Conservation (phyloP, 1,140 invertebrate genomes). For the Bombus turneri region DNA sequence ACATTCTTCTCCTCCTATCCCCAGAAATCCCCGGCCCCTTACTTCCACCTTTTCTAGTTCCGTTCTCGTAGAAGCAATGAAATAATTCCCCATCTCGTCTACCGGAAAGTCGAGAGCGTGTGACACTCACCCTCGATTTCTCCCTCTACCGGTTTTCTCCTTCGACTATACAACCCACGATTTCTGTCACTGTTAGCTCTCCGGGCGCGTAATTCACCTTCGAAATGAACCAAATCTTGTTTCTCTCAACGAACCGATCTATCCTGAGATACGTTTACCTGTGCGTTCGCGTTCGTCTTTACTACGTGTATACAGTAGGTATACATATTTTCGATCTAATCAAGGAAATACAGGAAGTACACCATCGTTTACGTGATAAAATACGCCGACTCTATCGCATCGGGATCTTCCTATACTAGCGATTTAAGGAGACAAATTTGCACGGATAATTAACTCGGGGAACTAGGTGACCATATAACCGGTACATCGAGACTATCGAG, state of each 20-base stretch:
- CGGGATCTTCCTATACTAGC: not conserved
- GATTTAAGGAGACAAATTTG: constrained; percentile 4
- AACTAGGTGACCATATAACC: constrained; percentile 16
- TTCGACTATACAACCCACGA: not conserved
- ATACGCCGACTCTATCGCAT: not conserved
- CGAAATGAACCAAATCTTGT: not conserved
- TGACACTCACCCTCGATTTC: constrained; percentile 25
- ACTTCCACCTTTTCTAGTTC: constrained; percentile 29
- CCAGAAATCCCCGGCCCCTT: not conserved
- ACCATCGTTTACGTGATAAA: not conserved
- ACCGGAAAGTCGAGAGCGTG: constrained; percentile 37
- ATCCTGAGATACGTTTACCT: not conserved
- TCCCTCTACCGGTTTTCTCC: not conserved
- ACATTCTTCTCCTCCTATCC: constrained; percentile 8
- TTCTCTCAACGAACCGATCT: not conserved
- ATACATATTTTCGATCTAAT: not conserved
- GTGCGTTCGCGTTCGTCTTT: too few relatives aligned
- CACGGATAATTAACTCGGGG: constrained; percentile 48
- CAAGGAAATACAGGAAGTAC: not conserved
- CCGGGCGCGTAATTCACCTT: constrained; percentile 15
- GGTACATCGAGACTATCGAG: constrained; percentile 49
- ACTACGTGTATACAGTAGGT: too few relatives aligned
- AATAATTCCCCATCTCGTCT: constrained; percentile 45
- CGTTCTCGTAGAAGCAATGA: constrained; percentile 43
- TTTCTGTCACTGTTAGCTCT: not conserved